Conservation (phyloP, 2,113 vertebrate species). For the cat (Felis catus) region F.catus_Fca126_mat1.0 CM031428.1:22522501-22523000, state of each 20-base stretch:
- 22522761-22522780: background rate
- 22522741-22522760: background rate
- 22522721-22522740: background rate
- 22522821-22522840: background rate
- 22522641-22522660: background rate
- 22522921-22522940: background rate
- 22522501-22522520: background rate
- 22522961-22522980: background rate
- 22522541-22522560: background rate
- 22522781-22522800: background rate
- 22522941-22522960: background rate
- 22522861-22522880: background rate
- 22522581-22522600: background rate
- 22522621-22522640: background rate
- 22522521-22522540: conserved; percentile 3
- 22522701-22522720: background rate
- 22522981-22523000: background rate
- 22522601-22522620: background rate
- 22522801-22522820: background rate
- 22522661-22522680: background rate
- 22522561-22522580: background rate
- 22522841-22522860: background rate
- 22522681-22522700: background rate
- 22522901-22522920: background rate
- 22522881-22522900: background rate